Evolutionary conservation across 2,888 invertebrate species (phyloP), one percentile per base, ranked within the genome.

Genomic region (Odontocerum albicorne): DNA sequence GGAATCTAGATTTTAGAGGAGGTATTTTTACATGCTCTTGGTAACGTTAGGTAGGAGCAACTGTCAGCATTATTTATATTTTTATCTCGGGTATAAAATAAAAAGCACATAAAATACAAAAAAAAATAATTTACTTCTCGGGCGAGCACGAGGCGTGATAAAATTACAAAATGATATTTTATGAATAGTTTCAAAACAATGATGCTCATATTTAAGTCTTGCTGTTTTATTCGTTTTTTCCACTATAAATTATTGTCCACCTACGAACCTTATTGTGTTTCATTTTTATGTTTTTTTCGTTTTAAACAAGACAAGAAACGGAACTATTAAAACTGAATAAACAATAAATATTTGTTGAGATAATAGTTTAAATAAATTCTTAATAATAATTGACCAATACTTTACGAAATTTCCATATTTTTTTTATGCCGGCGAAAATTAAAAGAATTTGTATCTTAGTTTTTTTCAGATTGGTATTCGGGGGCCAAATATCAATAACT

Each of bases 21-120:
- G 36, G 46, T 46, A 33, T 7, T 20, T 46, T 21, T 15, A 13
- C 15, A 36, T 36, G 17, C 13, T 17, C 4, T 1, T 19, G 19
- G 19, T 42, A 31, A 44, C 33, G 32, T 44, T 31, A 17, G 44
- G 44, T 33, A 44, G n/a, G n/a, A n/a, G 44, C 19, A 33, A 13
- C 16, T 31, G 44, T 17, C 44, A 21, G 31, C 44, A 31, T 44
- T 44, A 44, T 44, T 19, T 44, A 44, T 19, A 12, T 12, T 33
- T 32, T 19, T 19, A 43, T n/a, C 32, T 19, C 19, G 19, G 13
- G 44, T 19, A 20, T 31, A 44, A 44, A 19, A 32, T 32, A 44
- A 44, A 32, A 33, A 32, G n/a, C 33, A 17, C 19, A n/a, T 7
- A n/a, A 6, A 38, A 35, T 35, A 35, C 35, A 35, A 35, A 35